phyloP scores from a whole-genome alignment of 1,140 invertebrate species.

The Macrocentrus cingulum region DNA sequence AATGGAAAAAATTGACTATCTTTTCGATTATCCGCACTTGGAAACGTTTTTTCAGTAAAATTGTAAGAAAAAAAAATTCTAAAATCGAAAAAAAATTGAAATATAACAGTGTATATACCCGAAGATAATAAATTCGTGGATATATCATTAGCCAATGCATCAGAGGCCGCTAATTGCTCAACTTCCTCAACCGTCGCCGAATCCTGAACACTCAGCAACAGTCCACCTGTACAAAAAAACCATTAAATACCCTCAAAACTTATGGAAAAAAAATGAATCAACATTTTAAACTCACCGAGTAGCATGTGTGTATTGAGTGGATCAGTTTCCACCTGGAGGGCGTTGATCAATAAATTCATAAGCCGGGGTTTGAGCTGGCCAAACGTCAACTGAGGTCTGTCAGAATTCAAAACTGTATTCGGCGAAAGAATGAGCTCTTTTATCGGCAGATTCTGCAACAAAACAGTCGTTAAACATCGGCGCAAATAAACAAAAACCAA shows the following conservation, averaged over 20 bases:
- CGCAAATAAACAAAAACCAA: neutral
- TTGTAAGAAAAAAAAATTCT: neutral
- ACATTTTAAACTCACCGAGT: constrained; percentile 63
- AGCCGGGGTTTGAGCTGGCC: constrained; percentile 78
- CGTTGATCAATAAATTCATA: constrained; percentile 83
- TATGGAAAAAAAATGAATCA: constrained; percentile 21
- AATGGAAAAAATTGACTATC: no score
- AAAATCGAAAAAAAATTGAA: constrained; percentile 19
- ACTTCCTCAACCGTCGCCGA: constrained; percentile 76
- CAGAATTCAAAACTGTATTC: constrained; percentile 51
- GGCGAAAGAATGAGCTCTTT: constrained; percentile 67
- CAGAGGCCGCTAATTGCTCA: constrained; percentile 65
- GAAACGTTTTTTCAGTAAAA: no score
- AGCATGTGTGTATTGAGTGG: constrained; percentile 88
- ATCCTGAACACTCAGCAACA: constrained; percentile 80
- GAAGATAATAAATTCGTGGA: constrained; percentile 71
- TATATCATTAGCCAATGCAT: constrained; percentile 60
- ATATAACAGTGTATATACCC: constrained; percentile 58
- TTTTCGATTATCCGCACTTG: no score
- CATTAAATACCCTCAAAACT: neutral
- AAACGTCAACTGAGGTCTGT: constrained; percentile 67
- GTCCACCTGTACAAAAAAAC: constrained; percentile 59
- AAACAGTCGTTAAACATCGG: neutral
- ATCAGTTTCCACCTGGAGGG: constrained; percentile 84
- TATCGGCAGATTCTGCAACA: constrained; percentile 69